Evolutionary conservation across 2,113 vertebrate species (phyloP), one percentile per base, ranked within the genome.

Genomic region (Neogobius melanostomus): DNA sequence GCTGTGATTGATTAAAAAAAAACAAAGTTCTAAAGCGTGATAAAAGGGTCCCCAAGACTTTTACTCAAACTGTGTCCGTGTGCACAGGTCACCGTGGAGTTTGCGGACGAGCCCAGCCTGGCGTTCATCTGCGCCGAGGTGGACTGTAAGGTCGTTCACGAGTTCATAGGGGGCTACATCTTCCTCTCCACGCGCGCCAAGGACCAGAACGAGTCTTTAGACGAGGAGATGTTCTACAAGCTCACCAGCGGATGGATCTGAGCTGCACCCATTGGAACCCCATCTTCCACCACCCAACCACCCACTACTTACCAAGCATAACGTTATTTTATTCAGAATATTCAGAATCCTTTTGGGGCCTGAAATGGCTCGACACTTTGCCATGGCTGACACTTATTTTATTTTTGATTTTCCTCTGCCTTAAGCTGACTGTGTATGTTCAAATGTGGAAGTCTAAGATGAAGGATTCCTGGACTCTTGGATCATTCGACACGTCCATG

Each of bases 161-260:
- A 99, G 88, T 99, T 99, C 90, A 99, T 99, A 3, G 97, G 98
- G 0, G 98, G 97, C 66, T 99, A 99, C 91, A 99, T 99, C 89
- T 99, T 99, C 90, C 82, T 99, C 78, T 99, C 97, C 4, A 99
- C 98, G 0, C 92, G 98, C 2, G 97, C 98, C 21, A 99, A 99
- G 89, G 97, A 99, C 88, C 98, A 99, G 92, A 99, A 99, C 11
- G 98, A 99, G 91, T 98, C 96, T 68, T 90, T 99, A 77, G 98
- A 99, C 0, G 98, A 99, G 83, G 98, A 99, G 92, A 99, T 99
- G 97, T 99, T 99, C 94, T 99, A 98, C 91, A 99, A 99, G 93
- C 96, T 99, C 83, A 99, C 97, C 89, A 99, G 98, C 1, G 98
- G 98, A 52, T 99, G 97, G 97, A 94, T 98, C 87, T 98, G 94